A percentile compares a stretch with the other conserved stretches of the same genome.
These are phyloP conservation scores for Pseudopleuronectes americanus DNA, from an alignment of 2,797 vertebrate genomes.

Conservation along the genomic window DNA sequence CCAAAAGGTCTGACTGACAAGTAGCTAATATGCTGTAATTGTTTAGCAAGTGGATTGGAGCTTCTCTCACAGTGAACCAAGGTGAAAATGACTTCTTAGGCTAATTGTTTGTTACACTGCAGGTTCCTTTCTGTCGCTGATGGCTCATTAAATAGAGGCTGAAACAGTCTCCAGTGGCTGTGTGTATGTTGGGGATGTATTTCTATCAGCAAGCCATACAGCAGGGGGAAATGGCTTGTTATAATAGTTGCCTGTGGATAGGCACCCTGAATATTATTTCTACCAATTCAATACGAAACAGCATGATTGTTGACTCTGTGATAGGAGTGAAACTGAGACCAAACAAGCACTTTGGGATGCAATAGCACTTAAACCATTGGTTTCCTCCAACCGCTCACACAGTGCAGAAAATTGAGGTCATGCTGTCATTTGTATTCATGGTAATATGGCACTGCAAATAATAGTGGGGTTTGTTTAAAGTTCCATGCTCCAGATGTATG, in stretches of 20 bases:
- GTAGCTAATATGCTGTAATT: constrained; percentile 78
- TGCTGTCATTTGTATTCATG: constrained; percentile 78
- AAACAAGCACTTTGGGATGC: constrained; percentile 75
- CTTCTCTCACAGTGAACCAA: constrained; percentile 58
- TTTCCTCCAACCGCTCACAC: constrained; percentile 62
- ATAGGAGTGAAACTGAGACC: constrained; percentile 75
- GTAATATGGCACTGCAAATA: constrained; percentile 75
- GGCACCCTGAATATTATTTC: constrained; percentile 62
- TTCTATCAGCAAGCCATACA: constrained; percentile 55
- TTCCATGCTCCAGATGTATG: constrained; percentile 78
- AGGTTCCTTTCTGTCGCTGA: constrained; percentile 50
- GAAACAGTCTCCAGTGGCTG: constrained; percentile 31
- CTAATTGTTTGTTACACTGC: constrained; percentile 62
- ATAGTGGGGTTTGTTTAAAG: constrained; percentile 83
- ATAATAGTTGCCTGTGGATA: constrained; percentile 56
- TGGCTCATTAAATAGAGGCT: constrained; percentile 74
- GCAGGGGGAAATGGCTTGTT: constrained; percentile 32
- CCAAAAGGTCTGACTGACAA: constrained; percentile 82
- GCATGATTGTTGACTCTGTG: constrained; percentile 75
- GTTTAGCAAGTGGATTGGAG: constrained; percentile 69
- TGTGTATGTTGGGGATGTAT: constrained; percentile 49
- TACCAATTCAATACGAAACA: constrained; percentile 63
- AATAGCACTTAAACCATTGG: constrained; percentile 67
- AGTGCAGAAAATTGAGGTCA: constrained; percentile 81
- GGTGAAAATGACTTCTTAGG: constrained; percentile 69